These are phyloP conservation scores for Chauna torquata DNA, from an alignment of 2,113 vertebrate genomes.

Conservation along the genomic window DNA sequence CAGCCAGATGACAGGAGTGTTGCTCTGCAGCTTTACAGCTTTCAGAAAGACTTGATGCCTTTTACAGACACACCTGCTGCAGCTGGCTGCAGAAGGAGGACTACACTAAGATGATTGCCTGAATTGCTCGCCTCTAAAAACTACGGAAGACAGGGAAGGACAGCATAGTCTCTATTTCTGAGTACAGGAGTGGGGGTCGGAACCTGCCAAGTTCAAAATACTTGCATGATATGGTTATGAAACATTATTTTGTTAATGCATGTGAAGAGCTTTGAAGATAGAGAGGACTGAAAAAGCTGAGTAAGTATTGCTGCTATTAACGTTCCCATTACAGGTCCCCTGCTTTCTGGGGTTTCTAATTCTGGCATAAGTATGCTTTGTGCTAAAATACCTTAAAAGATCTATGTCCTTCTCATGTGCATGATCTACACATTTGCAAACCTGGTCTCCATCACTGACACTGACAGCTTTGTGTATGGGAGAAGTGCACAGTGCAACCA, in stretches of 20 bases:
- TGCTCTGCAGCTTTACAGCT: neutral
- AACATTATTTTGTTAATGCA: neutral
- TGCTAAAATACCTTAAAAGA: neutral
- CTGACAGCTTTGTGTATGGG: neutral
- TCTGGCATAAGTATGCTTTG: neutral
- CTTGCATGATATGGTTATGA: neutral
- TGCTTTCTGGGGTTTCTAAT: neutral
- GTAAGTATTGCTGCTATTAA: too few species aligned
- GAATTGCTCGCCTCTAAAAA: neutral
- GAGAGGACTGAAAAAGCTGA: neutral
- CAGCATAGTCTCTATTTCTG: neutral
- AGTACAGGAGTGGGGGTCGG: rapidly evolving
- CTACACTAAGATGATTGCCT: neutral
- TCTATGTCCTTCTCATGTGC: neutral
- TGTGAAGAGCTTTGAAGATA: neutral
- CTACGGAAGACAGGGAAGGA: neutral
- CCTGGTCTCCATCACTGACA: neutral
- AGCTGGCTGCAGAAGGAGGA: neutral
- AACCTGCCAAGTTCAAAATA: neutral
- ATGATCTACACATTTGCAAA: neutral
- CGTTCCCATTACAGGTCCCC: neutral
- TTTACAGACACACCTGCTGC: neutral
- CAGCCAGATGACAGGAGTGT: rapidly evolving
- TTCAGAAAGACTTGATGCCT: neutral
- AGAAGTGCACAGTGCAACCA: neutral